Evolutionary conservation across 2,113 vertebrate genomes (phyloP).

Genomic region (Pseudolaguvia tuberculata): DNA sequence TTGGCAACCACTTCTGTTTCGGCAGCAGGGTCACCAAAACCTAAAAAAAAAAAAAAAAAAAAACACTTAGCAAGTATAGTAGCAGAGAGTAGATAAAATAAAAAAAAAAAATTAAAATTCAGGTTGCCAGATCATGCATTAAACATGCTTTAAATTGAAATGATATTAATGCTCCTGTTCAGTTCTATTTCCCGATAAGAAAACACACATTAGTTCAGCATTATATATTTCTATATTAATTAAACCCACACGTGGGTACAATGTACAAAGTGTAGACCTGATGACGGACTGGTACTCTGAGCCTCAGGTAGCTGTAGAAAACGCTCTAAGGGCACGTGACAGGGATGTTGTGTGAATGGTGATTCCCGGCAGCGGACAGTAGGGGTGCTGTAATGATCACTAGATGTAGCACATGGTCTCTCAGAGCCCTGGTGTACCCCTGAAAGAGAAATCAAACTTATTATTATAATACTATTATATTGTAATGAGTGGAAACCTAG

Average conservation of each 20-base stretch:
- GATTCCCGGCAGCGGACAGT: conserved; percentile 73
- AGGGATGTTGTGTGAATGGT: conserved; percentile 74
- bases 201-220: neutral
- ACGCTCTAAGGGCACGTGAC: conserved; percentile 82
- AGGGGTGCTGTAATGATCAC: conserved; percentile 66
- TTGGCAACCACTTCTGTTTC: conserved; percentile 65
- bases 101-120: no score
- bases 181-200: neutral
- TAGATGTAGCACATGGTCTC: conserved; percentile 55
- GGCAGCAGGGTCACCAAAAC: conserved; percentile 58
- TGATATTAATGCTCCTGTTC: neutral
- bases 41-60: no score
- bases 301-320: conserved; percentile 86
- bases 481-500: no score
- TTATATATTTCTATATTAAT: no score
- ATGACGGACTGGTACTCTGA: conserved; percentile 55
- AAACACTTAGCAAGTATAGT: neutral
- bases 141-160: neutral
- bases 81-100: no score
- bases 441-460: conserved; percentile 44
- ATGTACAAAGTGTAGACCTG: conserved; percentile 61
- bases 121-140: neutral
- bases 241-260: neutral
- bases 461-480: conserved; percentile 14
- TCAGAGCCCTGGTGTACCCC: conserved; percentile 66